phyloP scores from a whole-genome alignment of 2,113 vertebrate species.

The Phalacrocorax aristotelis region DNA sequence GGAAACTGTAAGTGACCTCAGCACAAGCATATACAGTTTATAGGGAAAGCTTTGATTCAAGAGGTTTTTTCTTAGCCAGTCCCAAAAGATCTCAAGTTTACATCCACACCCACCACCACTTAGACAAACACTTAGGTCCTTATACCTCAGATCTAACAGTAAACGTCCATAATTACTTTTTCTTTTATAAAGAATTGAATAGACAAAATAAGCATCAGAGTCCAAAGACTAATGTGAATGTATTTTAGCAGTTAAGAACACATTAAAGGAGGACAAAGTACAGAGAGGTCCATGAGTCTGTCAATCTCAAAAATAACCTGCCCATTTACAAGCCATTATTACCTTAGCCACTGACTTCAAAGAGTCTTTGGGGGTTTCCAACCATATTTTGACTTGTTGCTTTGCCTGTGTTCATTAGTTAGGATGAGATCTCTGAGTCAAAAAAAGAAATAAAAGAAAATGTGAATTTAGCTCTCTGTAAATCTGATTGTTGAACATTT shows the following conservation, averaged over 20 bases:
- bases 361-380: neutral
- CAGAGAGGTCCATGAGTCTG: neutral
- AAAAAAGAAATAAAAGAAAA: neutral
- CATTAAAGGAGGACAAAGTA: neutral
- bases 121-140: neutral
- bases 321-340: neutral
- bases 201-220: neutral
- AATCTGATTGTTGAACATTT: slow-evolving; percentile 17
- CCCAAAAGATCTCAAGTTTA: neutral
- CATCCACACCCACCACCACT: neutral
- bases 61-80: neutral
- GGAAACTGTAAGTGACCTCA: neutral
- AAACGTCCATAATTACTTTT: neutral
- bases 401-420: neutral
- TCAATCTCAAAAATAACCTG: neutral
- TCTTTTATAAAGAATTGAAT: neutral
- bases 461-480: neutral
- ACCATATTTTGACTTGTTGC: neutral
- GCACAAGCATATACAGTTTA: neutral
- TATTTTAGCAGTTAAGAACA: neutral
- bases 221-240: neutral
- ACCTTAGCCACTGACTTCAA: neutral
- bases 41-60: neutral
- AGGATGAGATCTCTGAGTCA: neutral
- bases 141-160: neutral